Percentiles rank a stretch among this genome's conserved stretches.
Evolutionary conservation across 2,888 invertebrate genomes (phyloP).

Genomic region (Megaustenia siamemsis): DNA sequence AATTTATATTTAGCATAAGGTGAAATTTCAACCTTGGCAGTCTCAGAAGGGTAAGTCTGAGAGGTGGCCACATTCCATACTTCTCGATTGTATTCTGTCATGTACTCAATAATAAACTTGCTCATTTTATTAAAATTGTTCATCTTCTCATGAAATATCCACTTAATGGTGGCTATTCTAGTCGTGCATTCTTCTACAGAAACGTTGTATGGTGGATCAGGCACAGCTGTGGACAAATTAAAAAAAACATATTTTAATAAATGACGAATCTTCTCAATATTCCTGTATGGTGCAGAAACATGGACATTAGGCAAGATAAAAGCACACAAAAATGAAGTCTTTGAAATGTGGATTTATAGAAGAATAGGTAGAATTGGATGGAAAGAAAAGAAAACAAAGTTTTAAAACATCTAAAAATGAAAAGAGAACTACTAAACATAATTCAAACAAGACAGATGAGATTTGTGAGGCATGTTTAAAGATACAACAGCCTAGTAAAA

Average conservation of each 20-base stretch:
- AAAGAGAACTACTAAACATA: no score
- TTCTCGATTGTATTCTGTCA: constrained; percentile 69
- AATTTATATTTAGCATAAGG: constrained; percentile 84
- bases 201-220: constrained; percentile 84
- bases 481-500: no score
- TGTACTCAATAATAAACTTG: constrained; percentile 72
- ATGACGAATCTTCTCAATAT: no score
- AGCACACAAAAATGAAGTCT: no score
- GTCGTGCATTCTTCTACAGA: constrained; percentile 84
- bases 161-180: constrained; percentile 88
- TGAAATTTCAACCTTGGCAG: constrained; percentile 44
- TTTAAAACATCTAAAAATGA: no score
- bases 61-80: constrained; percentile 57
- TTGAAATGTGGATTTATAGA: no score
- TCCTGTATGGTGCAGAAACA: no score
- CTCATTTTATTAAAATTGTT: constrained; percentile 73
- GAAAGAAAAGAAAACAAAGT: no score
- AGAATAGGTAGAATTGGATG: no score
- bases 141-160: constrained; percentile 82
- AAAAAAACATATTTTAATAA: neutral
- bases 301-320: no score
- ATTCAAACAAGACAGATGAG: no score
- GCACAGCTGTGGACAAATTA: constrained; percentile 84
- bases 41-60: constrained; percentile 23
- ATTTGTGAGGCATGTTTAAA: no score